Evolutionary conservation across 1,140 invertebrate genomes (phyloP).

Genomic region (Drosophila chauvacae): DNA sequence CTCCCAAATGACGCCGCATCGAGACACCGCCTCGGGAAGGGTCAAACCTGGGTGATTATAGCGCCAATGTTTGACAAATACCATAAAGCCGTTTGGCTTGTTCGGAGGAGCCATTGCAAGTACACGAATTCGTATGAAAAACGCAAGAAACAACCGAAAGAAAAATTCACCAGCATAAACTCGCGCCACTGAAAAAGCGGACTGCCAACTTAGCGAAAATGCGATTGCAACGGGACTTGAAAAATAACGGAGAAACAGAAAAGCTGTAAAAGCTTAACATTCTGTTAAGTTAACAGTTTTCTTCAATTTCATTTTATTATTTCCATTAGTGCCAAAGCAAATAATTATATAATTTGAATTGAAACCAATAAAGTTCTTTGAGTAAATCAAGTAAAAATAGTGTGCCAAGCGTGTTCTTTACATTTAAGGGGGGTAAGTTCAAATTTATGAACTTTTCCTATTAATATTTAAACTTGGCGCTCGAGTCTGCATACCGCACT

Average conservation of each 20-base stretch:
- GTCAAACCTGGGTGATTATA: not conserved
- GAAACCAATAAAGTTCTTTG: not conserved
- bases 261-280: not conserved
- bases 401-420: too few species aligned
- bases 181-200: not conserved
- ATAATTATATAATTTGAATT: not conserved
- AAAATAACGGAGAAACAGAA: not conserved
- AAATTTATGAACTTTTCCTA: too few species aligned
- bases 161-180: not conserved
- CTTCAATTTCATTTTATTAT: not conserved
- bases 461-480: not conserved
- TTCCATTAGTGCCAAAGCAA: not conserved
- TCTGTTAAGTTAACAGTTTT: not conserved
- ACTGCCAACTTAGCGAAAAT: not conserved
- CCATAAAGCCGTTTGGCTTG: conserved; percentile 44
- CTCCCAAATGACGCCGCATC: conserved; percentile 38
- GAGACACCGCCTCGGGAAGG: conserved; percentile 24
- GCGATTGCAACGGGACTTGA: not conserved
- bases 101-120: conserved; percentile 44
- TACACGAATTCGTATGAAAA: not conserved
- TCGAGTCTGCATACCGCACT: too few species aligned
- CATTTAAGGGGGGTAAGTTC: not conserved
- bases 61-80: conserved; percentile 49
- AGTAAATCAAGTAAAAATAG: not conserved
- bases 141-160: not conserved